Base-by-base conservation (phyloP, 2,888 invertebrate species). In the Phragmatobia fuliginosa region DNA sequence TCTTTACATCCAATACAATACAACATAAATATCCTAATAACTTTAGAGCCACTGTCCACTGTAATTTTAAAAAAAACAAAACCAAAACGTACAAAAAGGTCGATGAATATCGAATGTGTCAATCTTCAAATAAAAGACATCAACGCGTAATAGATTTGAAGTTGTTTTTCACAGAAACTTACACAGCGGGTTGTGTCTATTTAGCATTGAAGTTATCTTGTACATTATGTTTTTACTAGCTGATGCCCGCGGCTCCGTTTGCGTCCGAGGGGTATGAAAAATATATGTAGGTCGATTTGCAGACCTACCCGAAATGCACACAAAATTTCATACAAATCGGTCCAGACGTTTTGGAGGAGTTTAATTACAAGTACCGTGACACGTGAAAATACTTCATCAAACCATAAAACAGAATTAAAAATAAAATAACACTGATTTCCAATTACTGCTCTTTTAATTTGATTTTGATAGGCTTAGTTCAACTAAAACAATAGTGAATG, bases 101-200 rank as follows among this genome's bases (percentile, higher is more conserved):
- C 21, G 1, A 45, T 45, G 1, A 21, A 45, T 14, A 11, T 32
- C 5, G 18, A 59, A 38, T 38, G 6, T 45, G 8, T 62, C 14
- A 10, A n/a, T 64, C n/a, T 68, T 38, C 74, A 61, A 80, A 74
- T 77, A 86, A 86, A 86, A 86, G 86, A 86, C 86, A 85, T 86
- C 86, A 83, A 86, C 86, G 86, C 83, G 83, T 72, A 45, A 18
- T 1, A 61, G 8, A n/a, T 62, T 60, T 63, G 36, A 28, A 36
- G 70, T 28, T 36, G 61, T 32, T 56, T 65, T 33, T 45, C 58
- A 31, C 1, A 25, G 8, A 16, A 28, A 18, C 5, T 33, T 10
- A 36, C 18, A 25, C 18, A 38, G 6, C 41, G 33, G 18, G 21
- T 59, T 59, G 32, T 60, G 11, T 6, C 0, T 16, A 16, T 59